Conservation (phyloP, 1,140 invertebrate genomes). For the Calliphora vicina region DNA sequence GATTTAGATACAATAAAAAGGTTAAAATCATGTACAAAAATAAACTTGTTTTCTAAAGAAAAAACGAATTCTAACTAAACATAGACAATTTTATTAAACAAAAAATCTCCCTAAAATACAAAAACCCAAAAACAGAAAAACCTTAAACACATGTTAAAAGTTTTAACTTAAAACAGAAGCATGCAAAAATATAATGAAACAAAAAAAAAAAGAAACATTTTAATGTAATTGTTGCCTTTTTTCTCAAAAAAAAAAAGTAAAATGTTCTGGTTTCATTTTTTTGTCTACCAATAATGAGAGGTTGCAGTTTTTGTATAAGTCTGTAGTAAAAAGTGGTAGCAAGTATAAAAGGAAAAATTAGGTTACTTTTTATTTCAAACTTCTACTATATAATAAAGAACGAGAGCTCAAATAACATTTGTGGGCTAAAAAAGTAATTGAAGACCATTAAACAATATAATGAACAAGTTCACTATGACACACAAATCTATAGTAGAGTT, state of each 20-base stretch:
- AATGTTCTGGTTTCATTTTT: neutral
- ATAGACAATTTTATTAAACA: neutral
- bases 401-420: neutral
- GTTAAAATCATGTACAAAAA: neutral
- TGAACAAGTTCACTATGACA: neutral
- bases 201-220: neutral
- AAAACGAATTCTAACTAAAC: neutral
- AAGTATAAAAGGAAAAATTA: neutral
- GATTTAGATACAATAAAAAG: neutral
- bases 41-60: neutral
- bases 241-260: neutral
- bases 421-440: neutral
- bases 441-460: neutral
- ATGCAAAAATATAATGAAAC: neutral
- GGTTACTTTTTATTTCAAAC: neutral
- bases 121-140: neutral
- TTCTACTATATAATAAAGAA: neutral
- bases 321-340: neutral
- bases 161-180: neutral
- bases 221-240: neutral
- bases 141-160: slow-evolving; percentile 2
- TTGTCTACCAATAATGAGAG: neutral
- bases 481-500: neutral
- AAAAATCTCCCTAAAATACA: neutral
- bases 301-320: neutral